Percentiles rank a stretch among this genome's conserved stretches.
These are phyloP conservation scores for Australoheros scitulus DNA, from an alignment of 2,113 vertebrate genomes.

Conservation along the genomic window DNA sequence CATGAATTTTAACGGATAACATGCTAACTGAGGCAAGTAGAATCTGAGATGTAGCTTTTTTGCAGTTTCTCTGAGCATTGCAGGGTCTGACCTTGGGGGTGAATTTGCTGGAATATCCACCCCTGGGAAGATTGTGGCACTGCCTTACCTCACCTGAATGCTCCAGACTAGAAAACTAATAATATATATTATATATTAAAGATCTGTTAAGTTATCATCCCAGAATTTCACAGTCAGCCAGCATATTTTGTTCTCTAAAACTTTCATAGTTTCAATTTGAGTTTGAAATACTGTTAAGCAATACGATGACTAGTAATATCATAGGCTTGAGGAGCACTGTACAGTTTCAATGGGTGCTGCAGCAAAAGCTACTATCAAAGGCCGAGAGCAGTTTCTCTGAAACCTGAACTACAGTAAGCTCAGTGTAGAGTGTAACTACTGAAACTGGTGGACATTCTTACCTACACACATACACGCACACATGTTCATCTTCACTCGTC, in stretches of 20 bases:
- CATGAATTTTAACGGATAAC: too few species aligned
- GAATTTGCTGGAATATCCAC: background rate
- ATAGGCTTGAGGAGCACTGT: background rate
- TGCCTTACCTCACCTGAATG: background rate
- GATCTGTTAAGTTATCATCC: background rate
- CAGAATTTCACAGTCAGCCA: background rate
- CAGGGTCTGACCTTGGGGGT: background rate
- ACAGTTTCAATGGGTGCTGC: background rate
- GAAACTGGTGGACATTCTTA: background rate
- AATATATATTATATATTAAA: background rate
- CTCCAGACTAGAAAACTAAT: background rate
- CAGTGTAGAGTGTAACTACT: background rate
- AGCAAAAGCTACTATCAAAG: background rate
- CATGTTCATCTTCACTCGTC: background rate
- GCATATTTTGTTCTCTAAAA: too few species aligned
- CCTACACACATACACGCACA: conserved; percentile 8
- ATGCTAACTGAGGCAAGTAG: too few species aligned
- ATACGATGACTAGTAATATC: background rate
- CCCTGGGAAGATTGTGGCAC: background rate
- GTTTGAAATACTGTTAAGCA: too few species aligned
- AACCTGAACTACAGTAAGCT: conserved; percentile 8
- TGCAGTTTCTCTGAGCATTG: background rate
- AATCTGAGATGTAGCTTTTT: too few species aligned
- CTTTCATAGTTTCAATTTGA: too few species aligned
- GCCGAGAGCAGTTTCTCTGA: background rate